Conservation (phyloP, 2,888 invertebrate species). For the Ferrisia virgata region DNA sequence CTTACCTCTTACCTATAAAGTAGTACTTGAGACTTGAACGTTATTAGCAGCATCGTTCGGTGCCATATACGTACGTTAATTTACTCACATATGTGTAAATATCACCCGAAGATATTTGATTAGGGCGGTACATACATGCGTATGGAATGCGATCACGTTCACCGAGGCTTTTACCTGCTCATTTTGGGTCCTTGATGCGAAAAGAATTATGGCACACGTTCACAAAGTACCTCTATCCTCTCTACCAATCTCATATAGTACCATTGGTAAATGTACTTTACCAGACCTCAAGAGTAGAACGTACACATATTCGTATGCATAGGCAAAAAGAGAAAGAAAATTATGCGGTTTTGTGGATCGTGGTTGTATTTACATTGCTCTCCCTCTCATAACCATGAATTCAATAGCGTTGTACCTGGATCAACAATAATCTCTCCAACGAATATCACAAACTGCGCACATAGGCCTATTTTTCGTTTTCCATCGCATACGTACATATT, state of each 20-base stretch:
- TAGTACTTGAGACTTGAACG: neutral
- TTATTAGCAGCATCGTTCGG: neutral
- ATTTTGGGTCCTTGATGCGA: neutral
- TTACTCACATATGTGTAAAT: neutral
- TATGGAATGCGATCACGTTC: neutral
- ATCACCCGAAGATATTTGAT: slow-evolving; percentile 5
- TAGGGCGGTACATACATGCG: neutral
- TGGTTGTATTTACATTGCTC: no score
- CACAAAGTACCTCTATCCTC: neutral
- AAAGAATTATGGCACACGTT: neutral
- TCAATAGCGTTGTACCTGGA: no score
- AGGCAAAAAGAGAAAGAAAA: no score
- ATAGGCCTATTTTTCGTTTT: neutral
- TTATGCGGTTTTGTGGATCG: no score
- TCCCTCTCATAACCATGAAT: no score
- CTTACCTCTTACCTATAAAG: neutral
- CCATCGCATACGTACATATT: neutral
- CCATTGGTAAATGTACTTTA: no score
- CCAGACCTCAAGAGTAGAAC: no score
- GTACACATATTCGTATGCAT: no score
- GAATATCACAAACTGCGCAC: neutral
- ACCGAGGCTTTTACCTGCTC: neutral
- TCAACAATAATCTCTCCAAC: neutral
- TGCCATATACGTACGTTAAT: neutral
- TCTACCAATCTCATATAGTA: no score